A percentile compares a stretch with the other conserved stretches of the same genome.
Evolutionary conservation across 1,140 invertebrate species (phyloP).

Genomic region (Zaprionus ornatus): DNA sequence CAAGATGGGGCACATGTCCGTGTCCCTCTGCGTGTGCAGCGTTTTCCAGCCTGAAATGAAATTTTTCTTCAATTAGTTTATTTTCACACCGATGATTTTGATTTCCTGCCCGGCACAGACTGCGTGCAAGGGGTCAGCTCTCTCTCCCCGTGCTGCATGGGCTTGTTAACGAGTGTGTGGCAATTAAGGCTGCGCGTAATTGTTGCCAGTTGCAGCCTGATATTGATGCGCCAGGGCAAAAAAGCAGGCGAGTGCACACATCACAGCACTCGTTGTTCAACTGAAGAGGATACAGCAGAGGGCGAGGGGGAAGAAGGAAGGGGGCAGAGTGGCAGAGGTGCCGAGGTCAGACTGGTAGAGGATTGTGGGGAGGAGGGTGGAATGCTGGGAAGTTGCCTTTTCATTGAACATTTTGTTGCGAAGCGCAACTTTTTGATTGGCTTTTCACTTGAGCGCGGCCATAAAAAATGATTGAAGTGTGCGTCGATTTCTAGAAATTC

Average conservation of each 20-base stretch:
- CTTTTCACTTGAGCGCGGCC: constrained; percentile 53
- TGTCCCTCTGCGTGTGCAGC: constrained; percentile 21
- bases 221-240: constrained; percentile 47
- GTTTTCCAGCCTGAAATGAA: constrained; percentile 58
- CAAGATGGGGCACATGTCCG: constrained; percentile 61
- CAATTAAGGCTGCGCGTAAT: constrained; percentile 79
- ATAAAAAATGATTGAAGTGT: constrained; percentile 68
- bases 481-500: constrained; percentile 49
- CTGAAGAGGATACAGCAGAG: neutral
- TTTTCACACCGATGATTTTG: constrained; percentile 82
- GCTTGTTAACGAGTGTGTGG: constrained; percentile 64
- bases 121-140: constrained; percentile 13
- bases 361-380: neutral
- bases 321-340: neutral
- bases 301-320: neutral
- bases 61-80: constrained; percentile 83
- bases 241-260: constrained; percentile 16
- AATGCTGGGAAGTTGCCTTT: constrained; percentile 18
- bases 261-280: constrained; percentile 25
- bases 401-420: constrained; percentile 68
- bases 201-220: constrained; percentile 73
- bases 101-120: constrained; percentile 51
- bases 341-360: neutral
- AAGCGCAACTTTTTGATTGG: constrained; percentile 73
- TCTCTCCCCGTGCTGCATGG: neutral